Conservation (phyloP, 2,113 vertebrate genomes). For the Mellivora capensis region DNA sequence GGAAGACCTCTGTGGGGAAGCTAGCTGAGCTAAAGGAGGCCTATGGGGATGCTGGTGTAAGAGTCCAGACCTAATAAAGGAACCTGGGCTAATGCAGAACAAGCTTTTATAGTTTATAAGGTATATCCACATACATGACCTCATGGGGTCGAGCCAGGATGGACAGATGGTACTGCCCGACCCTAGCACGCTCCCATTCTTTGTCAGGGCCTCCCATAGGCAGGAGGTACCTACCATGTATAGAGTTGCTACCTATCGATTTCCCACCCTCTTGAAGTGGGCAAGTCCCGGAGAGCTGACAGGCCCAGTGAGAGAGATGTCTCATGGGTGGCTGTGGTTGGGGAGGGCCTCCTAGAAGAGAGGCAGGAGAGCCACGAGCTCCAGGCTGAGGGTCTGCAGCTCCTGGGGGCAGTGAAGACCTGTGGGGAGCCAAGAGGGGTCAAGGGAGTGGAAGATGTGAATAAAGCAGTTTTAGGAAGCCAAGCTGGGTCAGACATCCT, state of each 20-base stretch:
- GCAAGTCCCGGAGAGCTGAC: not conserved
- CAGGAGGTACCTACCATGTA: not conserved
- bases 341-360: not conserved
- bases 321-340: not conserved
- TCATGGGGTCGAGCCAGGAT: not conserved
- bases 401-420: not conserved
- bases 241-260: not conserved
- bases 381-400: not conserved
- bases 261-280: not conserved
- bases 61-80: not conserved
- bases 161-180: not conserved
- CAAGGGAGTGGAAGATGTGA: not conserved
- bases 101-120: not conserved
- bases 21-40: not conserved
- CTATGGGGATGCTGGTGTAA: not conserved
- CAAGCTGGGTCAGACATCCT: not conserved
- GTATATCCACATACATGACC: fast-evolving
- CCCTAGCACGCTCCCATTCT: not conserved
- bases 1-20: not conserved
- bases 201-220: not conserved
- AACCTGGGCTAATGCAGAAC: not conserved
- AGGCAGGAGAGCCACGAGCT: not conserved
- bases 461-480: not conserved
- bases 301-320: not conserved
- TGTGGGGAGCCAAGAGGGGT: not conserved